Evolutionary conservation across 2,888 invertebrate species (phyloP), one percentile per base, ranked within the genome.

Genomic region (Adelphocoris suturalis): DNA sequence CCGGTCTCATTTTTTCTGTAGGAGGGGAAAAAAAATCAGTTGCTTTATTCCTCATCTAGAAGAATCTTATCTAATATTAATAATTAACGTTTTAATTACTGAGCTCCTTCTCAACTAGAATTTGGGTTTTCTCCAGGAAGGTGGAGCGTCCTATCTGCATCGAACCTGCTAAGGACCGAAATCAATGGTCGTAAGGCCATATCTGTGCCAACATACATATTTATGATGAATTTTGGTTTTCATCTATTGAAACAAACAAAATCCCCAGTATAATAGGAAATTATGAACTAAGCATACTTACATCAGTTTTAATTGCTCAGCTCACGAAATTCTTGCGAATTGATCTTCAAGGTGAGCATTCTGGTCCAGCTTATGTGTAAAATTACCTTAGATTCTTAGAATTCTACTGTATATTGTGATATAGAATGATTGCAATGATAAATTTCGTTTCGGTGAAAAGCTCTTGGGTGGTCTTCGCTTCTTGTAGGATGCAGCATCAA

Each of bases 321-420:
- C 37, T 19, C 78, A n/a, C 37, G 46, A 78, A 46, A 78, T 46
- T 46, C 28, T 19, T 37, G 78, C 9, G 37, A 37, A 46, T 47
- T 37, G 16, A 19, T 78, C 78, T 78, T 78, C 78, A 78, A 46
- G 47, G 78, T 46, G 78, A 78, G 78, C 78, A 78, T 27, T 27
- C 76, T 37, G 37, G 68, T 68, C 23, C 68, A 68, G 12, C 5
- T 68, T 19, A 16, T 68, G 52, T 52, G 52, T 68, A 23, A 23
- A 23, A 68, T 68, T 68, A 68, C 19, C 27, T 23, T 27, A 68
- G 23, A 11, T 68, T 68, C 68, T 68, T 68, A 68, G 27, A 68
- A 23, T 23, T 68, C 23, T 23, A 23, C 61, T 61, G 16, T n/a
- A 61, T 61, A 52, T 52, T 37, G 37, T 37, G 7, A 37, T 37